phyloP scores from a whole-genome alignment of 2,113 vertebrate genomes.

The Dicentrarchus labrax region DNA sequence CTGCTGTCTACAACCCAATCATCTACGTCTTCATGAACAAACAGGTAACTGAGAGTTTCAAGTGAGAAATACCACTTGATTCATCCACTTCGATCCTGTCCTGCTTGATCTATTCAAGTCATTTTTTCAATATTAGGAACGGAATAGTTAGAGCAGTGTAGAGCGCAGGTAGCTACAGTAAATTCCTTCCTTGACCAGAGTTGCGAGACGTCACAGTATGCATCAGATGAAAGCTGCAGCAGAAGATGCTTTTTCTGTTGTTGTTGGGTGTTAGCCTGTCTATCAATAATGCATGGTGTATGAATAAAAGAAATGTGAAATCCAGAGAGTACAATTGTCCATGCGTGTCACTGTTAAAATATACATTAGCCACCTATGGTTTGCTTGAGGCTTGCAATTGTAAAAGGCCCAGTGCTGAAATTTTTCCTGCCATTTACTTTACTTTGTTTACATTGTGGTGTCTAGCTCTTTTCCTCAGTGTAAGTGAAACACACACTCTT shows the following conservation, averaged over 20 bases:
- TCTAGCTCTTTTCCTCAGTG: background rate
- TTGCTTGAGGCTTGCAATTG: slow-evolving; percentile 3
- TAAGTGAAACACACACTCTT: background rate
- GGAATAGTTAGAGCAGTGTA: background rate
- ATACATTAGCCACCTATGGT: slow-evolving; percentile 41
- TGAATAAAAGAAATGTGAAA: slow-evolving; percentile 69
- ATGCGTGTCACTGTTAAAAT: slow-evolving; percentile 55
- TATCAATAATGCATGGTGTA: slow-evolving; percentile 73
- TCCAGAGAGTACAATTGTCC: slow-evolving; percentile 48
- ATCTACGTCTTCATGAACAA: slow-evolving; percentile 96
- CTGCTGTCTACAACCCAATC: slow-evolving; percentile 91
- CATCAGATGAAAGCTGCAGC: slow-evolving; percentile 28
- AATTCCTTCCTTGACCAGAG: background rate
- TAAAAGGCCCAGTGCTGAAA: slow-evolving; percentile 14
- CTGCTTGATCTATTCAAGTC: background rate
- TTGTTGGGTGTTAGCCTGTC: slow-evolving; percentile 52
- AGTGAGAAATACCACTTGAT: background rate
- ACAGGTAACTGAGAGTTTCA: slow-evolving; percentile 82
- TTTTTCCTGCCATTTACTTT: slow-evolving; percentile 20
- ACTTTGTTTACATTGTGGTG: slow-evolving; percentile 18
- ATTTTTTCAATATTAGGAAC: background rate
- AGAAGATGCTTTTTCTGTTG: slow-evolving; percentile 32
- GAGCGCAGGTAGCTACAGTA: background rate
- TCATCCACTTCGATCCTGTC: background rate
- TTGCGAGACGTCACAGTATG: background rate